phyloP scores from a whole-genome alignment of 2,797 vertebrate genomes.

The Amazonetta brasiliensis region DNA sequence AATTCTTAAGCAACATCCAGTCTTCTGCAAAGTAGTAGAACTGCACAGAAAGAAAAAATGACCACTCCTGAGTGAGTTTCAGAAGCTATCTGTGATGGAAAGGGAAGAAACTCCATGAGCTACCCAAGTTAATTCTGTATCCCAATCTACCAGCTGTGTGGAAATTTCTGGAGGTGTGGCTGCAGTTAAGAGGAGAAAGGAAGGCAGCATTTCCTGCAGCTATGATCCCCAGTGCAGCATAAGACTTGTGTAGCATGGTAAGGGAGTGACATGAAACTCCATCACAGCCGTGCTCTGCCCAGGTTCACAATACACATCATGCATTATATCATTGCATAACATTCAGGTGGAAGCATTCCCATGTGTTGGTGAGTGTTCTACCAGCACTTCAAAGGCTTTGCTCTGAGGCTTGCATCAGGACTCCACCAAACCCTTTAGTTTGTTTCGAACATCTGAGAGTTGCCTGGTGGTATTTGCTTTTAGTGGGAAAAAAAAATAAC shows the following conservation, averaged over 20 bases:
- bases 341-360: background rate
- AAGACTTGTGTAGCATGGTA: rapidly evolving
- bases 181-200: background rate
- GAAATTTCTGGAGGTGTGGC: rapidly evolving
- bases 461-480: background rate
- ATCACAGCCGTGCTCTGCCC: background rate
- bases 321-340: background rate
- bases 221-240: background rate
- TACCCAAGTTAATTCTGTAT: background rate
- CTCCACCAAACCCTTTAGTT: background rate
- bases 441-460: background rate
- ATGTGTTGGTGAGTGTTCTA: rapidly evolving
- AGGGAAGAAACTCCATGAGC: background rate
- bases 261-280: too few species aligned
- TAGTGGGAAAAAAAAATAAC: background rate
- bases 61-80: background rate
- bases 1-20: rapidly evolving
- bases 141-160: background rate
- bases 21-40: background rate
- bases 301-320: background rate
- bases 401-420: background rate
- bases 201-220: background rate
- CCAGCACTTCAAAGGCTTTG: background rate
- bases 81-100: background rate
- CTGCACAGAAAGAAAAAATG: background rate